phyloP scores from a whole-genome alignment of 1,140 invertebrate species.

The Pristionchus pacificus region DNA sequence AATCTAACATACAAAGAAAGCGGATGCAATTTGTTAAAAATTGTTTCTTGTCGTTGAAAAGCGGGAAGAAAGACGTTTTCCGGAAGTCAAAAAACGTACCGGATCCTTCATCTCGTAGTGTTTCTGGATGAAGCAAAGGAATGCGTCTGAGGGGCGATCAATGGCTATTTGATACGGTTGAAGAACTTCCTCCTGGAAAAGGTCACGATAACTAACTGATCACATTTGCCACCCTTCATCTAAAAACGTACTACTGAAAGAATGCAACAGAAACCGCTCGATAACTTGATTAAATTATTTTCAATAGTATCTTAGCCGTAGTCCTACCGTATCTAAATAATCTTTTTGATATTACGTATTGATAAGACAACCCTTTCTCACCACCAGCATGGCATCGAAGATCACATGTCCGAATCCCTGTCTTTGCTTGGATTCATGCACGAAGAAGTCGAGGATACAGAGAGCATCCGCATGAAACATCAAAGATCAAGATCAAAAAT shows the following conservation, averaged over 20 bases:
- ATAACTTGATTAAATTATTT: no score
- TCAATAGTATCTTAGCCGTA: no score
- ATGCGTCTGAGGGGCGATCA: constrained; percentile 26
- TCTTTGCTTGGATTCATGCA: constrained; percentile 28
- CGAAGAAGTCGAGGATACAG: constrained; percentile 33
- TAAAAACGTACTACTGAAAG: no score
- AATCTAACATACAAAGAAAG: no score
- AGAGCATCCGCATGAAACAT: constrained; percentile 25
- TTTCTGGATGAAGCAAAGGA: constrained; percentile 23
- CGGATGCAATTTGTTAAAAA: no score
- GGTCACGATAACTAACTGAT: no score
- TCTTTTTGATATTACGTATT: neutral
- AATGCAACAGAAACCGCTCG: no score
- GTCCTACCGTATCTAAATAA: no score
- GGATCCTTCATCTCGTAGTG: constrained; percentile 25
- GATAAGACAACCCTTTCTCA: constrained; percentile 9
- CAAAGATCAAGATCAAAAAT: no score
- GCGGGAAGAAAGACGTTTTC: no score
- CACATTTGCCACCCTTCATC: no score
- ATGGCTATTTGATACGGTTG: constrained; percentile 17
- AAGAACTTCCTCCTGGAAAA: constrained; percentile 29
- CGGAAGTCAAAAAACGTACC: neutral
- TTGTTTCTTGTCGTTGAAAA: no score
- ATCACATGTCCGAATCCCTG: constrained; percentile 32
- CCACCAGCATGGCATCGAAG: constrained; percentile 29